Evolutionary conservation across 53 echinoderm and acorn worm species (phyloP), one percentile per base, ranked within the genome.

Genomic region (Patiria pectinifera): DNA sequence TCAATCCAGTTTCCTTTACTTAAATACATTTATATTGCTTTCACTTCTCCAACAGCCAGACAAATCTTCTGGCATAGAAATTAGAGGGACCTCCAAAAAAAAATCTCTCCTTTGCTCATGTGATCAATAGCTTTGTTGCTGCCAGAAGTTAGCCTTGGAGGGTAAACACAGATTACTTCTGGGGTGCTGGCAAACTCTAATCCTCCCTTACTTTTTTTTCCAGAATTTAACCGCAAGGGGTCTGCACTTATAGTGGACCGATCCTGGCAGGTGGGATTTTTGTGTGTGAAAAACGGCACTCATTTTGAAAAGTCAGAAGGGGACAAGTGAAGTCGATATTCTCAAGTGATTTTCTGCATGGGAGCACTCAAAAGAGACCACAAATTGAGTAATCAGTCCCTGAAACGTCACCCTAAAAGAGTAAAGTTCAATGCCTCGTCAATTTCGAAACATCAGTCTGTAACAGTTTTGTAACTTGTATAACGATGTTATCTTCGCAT

Each of bases 111-210:
- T 35, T 35, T 35, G 35, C 35, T 47, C 70, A 19, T 18, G 66
- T 25, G 1, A 25, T 46, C 63, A 85, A 63, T 15, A 85, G 11
- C 35, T 71, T 69, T 43, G 66, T 43, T 69, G 66, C 12, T 85
- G 85, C 63, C 85, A 66, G 45, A 19, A 63, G 45, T 69, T 85
- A 69, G 21, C 85, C 71, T 85, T 85, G 71, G 15, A 16, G 69
- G 58, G 85, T 71, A 85, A 85, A 85, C 43, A 85, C 10, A 84
- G 62, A 85, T 85, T 85, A 85, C 79, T 78, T 78, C 45, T 78
- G 79, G 79, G 45, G 44, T 16, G 2, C 79, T 78, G 79, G 79
- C 79, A 78, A 78, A 45, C 2, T 47, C 77, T 77, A 77, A 77
- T 77, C 77, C 77, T 77, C 46, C 35, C 66, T 18, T 18, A 14